Base-by-base conservation (phyloP, 2,888 invertebrate genomes). In the Sicus ferrugineus region DNA sequence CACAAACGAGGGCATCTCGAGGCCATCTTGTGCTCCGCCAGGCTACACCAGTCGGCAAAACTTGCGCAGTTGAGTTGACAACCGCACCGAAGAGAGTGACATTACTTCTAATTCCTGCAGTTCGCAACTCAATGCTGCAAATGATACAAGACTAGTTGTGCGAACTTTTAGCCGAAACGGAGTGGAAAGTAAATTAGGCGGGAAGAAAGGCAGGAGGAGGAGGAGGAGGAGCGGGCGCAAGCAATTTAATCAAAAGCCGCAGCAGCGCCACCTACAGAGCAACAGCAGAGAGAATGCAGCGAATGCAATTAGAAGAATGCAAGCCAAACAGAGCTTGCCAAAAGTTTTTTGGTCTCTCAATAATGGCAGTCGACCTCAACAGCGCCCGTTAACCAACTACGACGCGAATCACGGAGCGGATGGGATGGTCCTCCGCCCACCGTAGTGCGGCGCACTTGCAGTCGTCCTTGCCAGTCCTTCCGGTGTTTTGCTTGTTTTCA, bases 401-500 rank as follows among this genome's bases (percentile, higher is more conserved):
- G 38, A 11, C 6, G 38, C 38, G 11, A 11, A 38, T 6, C 7
- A 42, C 42, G 4, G 16, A 42, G 16, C 16, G 42, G 16, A 7
- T 2, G n/a, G n/a, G n/a, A n/a, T n/a, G n/a, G 3, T 6, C 21
- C 21, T 14, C 19, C 23, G 14, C 52, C 7, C 26, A 9, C 4
- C 3, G 2, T 34, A 34, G 14, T 5, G 52, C 2, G 7, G 52
- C 11, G 23, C 26, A 19, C 7, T 6, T 26, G 56, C 6, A n/a
- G n/a, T n/a, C n/a, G n/a, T n/a, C n/a, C n/a, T n/a, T 16, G 42
- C 42, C 42, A n/a, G 42, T 9, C 42, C 4, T 42, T 42, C 14
- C 4, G 14, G 42, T 42, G n/a, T 42, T 42, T 59, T 46, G 59
- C 59, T 67, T 30, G 46, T 67, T 67, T 52, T 52, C 69, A 52